Base-by-base conservation (phyloP, 1,140 invertebrate genomes). In the Neodiprion pinetum region DNA sequence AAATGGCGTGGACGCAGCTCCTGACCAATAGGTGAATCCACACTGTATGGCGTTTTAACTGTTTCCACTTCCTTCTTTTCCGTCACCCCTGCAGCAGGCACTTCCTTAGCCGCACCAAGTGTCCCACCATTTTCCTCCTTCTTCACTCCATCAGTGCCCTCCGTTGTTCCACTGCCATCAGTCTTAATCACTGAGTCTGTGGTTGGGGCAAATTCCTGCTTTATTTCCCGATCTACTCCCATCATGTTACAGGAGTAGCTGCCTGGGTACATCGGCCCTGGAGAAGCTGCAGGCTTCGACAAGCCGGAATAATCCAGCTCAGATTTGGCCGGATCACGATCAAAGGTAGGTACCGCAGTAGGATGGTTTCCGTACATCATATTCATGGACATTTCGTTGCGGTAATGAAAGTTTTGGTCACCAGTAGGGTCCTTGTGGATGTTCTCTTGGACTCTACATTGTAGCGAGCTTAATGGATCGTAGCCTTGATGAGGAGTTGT, bases 1-100 rank as follows among this genome's bases (percentile, higher is more conserved):
- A 99, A 99, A 74, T 95, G 93, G 69, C 98, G 88, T 2, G 93
- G 89, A 50, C 95, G 88, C 7, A 89, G 73, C 61, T 87, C 86
- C 72, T 86, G 48, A n/a, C 85, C 86, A 7, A 80, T 21, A 9
- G 86, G 82, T 1, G 86, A 71, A 69, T 88, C 87, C 4, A 89
- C 86, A 23, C 74, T 82, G 48, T 76, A 86, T 0, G 87, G 86
- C 0, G 88, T 88, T 73, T 86, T 85, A 1, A 83, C 67, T 47
- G 84, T 84, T 1, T 80, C 79, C 7, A 80, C 65, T 1, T 77
- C 76, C 23, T 85, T 85, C 11, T 88, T 85, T 12, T 94, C 91
- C 78, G 92, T 90, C 5, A 91, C 91, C 67, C 91, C 89, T 3
- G 88, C 87, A n/a, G 88, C 81, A 92, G 78, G 0, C 91, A 89